Evolutionary conservation across 2,888 invertebrate genomes (phyloP).

Genomic region (Scaptomyza caliginosa): DNA sequence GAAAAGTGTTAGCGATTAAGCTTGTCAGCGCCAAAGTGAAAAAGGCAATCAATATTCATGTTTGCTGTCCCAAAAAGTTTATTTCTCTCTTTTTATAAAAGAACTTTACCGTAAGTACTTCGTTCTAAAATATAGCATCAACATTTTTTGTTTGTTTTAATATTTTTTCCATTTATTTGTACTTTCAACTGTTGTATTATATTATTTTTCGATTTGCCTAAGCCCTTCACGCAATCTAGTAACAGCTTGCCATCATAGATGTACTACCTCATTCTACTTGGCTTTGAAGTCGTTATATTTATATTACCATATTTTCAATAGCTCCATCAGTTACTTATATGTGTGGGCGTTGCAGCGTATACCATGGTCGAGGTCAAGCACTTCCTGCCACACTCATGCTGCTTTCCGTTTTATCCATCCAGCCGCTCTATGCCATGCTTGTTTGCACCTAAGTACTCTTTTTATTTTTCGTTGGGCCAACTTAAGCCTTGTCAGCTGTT

Average conservation of each 20-base stretch:
- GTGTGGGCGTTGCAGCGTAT: conserved; percentile 55
- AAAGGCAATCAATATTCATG: conserved; percentile 8
- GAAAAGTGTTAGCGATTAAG: conserved; percentile 8
- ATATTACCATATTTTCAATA: conserved; percentile 49
- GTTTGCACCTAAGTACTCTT: conserved; percentile 57
- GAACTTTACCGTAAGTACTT: background rate
- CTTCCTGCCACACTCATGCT: conserved; percentile 39
- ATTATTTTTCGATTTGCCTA: background rate
- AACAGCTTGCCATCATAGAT: background rate
- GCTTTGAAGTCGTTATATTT: conserved; percentile 31
- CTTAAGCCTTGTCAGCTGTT: conserved; percentile 73
- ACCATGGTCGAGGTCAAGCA: conserved; percentile 69
- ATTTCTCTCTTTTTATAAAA: background rate
- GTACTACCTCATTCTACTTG: background rate
- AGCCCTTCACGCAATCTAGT: background rate
- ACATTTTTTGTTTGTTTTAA: background rate
- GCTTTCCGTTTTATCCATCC: conserved; percentile 10
- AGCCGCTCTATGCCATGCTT: conserved; percentile 45
- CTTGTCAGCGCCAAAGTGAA: background rate
- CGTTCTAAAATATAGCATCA: background rate
- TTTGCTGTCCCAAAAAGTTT: background rate
- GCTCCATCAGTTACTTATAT: background rate
- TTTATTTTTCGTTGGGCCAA: conserved; percentile 40
- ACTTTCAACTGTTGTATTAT: background rate
- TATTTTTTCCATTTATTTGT: background rate